These are phyloP conservation scores for Lophius americanus DNA, from an alignment of 2,797 vertebrate genomes.

Conservation along the genomic window DNA sequence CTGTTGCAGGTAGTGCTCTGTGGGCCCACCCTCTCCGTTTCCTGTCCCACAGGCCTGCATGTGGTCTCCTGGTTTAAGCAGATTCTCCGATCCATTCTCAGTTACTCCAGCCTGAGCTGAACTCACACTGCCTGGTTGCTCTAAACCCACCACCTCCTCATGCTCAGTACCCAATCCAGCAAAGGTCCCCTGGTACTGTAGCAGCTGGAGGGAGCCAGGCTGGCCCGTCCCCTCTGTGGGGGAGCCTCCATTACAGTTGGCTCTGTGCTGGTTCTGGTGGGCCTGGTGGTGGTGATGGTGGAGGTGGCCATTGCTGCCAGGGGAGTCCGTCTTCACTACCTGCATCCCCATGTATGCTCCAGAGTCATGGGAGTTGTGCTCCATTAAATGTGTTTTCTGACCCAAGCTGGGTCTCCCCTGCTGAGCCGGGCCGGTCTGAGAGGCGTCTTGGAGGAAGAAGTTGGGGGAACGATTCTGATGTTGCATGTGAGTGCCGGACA, in stretches of 20 bases:
- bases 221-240: conserved; percentile 84
- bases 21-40: conserved; percentile 80
- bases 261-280: conserved; percentile 84
- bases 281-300: conserved; percentile 77
- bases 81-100: conserved; percentile 84
- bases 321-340: conserved; percentile 92
- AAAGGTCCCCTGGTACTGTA: conserved; percentile 95
- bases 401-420: conserved; percentile 75
- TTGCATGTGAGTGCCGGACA: conserved; percentile 91
- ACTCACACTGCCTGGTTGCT: conserved; percentile 77
- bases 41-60: conserved; percentile 87
- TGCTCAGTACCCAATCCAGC: conserved; percentile 89
- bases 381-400: conserved; percentile 83
- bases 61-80: conserved; percentile 92
- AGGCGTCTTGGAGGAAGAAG: conserved; percentile 97
- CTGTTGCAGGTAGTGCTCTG: conserved; percentile 93
- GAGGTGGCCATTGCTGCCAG: conserved; percentile 79
- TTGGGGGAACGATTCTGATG: conserved; percentile 96
- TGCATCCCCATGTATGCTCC: conserved; percentile 82
- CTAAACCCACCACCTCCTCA: conserved; percentile 92
- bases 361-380: conserved; percentile 83
- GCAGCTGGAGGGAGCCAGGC: conserved; percentile 89
- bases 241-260: conserved; percentile 92
- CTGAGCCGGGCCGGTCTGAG: conserved; percentile 83
- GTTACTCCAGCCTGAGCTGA: conserved; percentile 66